Evolutionary conservation across 1,140 invertebrate species (phyloP).

Genomic region (Pentalonia nigronervosa): DNA sequence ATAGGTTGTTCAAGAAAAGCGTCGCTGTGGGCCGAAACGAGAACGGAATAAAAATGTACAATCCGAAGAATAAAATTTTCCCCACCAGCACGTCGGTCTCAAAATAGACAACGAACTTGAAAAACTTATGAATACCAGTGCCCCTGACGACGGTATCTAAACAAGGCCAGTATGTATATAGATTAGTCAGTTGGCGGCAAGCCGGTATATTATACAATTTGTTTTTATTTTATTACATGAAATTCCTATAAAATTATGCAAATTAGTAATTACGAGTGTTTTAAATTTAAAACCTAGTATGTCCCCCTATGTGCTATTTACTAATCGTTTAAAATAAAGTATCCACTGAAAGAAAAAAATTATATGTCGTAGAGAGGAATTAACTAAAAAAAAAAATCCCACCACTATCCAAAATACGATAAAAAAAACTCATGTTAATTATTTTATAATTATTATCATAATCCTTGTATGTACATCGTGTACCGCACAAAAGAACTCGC

Average conservation of each 20-base stretch:
- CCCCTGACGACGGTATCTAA: neutral
- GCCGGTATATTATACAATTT: neutral
- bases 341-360: neutral
- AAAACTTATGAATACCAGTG: neutral
- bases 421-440: neutral
- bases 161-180: constrained; percentile 9
- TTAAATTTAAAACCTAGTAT: neutral
- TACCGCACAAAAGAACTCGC: neutral
- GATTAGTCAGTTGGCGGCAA: neutral
- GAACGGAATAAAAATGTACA: neutral
- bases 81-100: neutral
- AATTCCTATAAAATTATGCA: neutral
- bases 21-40: neutral
- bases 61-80: neutral
- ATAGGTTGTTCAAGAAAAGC: neutral
- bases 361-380: neutral
- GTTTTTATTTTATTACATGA: neutral
- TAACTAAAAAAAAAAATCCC: neutral
- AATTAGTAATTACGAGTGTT: constrained; percentile 2
- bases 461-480: neutral
- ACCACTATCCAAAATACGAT: neutral
- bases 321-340: neutral
- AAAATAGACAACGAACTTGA: neutral
- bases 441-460: constrained; percentile 21
- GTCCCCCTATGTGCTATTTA: neutral